Evolutionary conservation across 2,797 vertebrate genomes (phyloP), one percentile per base, ranked within the genome.

Genomic region (Silurus lanzhouensis): DNA sequence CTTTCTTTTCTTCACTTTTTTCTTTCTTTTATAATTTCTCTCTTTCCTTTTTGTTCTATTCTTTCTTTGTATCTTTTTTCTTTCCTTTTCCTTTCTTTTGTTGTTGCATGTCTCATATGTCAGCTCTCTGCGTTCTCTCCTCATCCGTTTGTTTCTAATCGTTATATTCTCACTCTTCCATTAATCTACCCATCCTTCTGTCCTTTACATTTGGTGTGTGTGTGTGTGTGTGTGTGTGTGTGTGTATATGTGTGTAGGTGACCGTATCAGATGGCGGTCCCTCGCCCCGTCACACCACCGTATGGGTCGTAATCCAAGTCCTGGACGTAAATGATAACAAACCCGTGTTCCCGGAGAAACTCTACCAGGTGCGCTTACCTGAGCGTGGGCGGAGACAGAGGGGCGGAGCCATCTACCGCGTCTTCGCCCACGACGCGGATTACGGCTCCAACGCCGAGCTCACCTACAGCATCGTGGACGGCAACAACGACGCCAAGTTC

Each of bases 321-420:
- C 91, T 97, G 81, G 98, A 99, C 90, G 97, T 99, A 92, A 99
- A 99, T 0, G 98, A 99, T 90, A 98, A 99, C 93, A 97, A 96
- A 68, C 98, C 98, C 0, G 95, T 95, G 61, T 99, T 99, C 89
- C 96, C 97, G 0, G 97, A 99, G 90, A 99, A 99, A 88, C 95
- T 97, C 70, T 99, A 99, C 90, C 96, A 98, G 92, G 96, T 99
- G 85, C 97, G 97, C 87, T 93, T 99, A 76, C 97, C 97, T 0
- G 98, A 99, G 88, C 93, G 98, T 17, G 97, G 98, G 84, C 96
- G 98, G 1, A 97, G 96, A 88, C 98, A 98, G 91, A 95, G 96
- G 85, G 95, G 96, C 0, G 97, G 98, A 81, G 95, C 97, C 0
- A 97, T 99, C 89, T 99, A 98, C 89, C 95, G 98, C 46, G 96